These are phyloP conservation scores for Choreutis nemorana DNA, from an alignment of 2,888 invertebrate genomes.

Conservation along the genomic window DNA sequence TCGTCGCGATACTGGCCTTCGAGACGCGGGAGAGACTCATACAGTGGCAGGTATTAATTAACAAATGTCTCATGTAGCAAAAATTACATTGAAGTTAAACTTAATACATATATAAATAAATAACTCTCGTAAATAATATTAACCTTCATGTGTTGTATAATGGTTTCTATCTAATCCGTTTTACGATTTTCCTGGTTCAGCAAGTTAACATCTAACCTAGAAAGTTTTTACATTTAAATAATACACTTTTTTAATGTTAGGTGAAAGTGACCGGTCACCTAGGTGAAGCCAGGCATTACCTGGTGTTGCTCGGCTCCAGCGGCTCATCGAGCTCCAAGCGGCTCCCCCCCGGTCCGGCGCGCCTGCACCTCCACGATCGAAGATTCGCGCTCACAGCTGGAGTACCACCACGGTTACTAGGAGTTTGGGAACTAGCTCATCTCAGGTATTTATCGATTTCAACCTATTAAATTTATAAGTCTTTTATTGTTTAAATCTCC, in stretches of 20 bases:
- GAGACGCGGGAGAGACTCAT: constrained; percentile 86
- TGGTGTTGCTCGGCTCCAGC: constrained; percentile 30
- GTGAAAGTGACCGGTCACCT: constrained; percentile 40
- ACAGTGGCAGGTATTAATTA: constrained; percentile 78
- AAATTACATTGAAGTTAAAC: no score
- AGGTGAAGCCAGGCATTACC: constrained; percentile 36
- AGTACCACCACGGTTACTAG: constrained; percentile 79
- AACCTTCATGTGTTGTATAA: no score
- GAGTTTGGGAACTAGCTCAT: constrained; percentile 74
- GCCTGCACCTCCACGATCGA: constrained; percentile 81
- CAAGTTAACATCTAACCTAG: no score
- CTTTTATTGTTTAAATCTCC: constrained; percentile 3
- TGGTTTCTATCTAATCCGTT: no score
- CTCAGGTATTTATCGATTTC: constrained; percentile 64
- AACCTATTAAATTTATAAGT: constrained; percentile 6
- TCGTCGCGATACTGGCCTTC: constrained; percentile 85
- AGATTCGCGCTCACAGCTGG: constrained; percentile 83
- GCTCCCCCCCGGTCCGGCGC: constrained; percentile 79
- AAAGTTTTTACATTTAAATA: no score
- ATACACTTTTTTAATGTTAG: no score
- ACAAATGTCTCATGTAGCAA: no score
- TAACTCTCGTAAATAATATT: no score
- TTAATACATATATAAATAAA: no score
- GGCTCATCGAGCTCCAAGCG: constrained; percentile 35
- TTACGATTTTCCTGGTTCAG: no score